These are phyloP conservation scores for Nannoperca australis DNA, from an alignment of 2,797 vertebrate species.

Conservation along the genomic window DNA sequence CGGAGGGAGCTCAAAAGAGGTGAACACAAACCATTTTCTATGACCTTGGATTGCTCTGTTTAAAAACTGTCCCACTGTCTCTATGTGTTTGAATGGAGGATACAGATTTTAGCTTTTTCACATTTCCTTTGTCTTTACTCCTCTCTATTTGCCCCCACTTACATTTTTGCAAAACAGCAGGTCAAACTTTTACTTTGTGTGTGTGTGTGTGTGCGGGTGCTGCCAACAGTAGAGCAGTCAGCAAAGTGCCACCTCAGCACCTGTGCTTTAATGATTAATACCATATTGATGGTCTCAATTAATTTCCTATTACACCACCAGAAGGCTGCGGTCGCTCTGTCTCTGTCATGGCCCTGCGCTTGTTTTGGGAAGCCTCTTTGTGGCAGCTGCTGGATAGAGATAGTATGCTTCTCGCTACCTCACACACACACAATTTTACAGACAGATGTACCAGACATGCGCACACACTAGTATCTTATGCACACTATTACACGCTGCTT, in stretches of 20 bases:
- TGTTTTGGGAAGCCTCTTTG: slow-evolving; percentile 82
- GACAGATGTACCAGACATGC: slow-evolving; percentile 67
- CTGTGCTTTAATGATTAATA: slow-evolving; percentile 91
- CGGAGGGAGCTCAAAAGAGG: slow-evolving; percentile 27
- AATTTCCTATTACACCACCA: slow-evolving; percentile 89
- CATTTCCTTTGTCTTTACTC: slow-evolving; percentile 35
- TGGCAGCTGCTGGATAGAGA: slow-evolving; percentile 86
- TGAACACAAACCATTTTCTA: slow-evolving; percentile 12
- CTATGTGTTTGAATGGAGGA: slow-evolving; percentile 22
- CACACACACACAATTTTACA: slow-evolving; percentile 47
- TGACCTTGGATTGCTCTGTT: slow-evolving; percentile 58
- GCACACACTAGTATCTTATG: slow-evolving; percentile 64
- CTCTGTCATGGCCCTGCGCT: slow-evolving; percentile 82
- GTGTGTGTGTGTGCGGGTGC: slow-evolving; percentile 52
- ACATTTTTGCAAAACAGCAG: slow-evolving; percentile 74
- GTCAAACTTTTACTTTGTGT: slow-evolving; percentile 81
- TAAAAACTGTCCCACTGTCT: slow-evolving; percentile 11
- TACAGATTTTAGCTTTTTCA: slow-evolving; percentile 26
- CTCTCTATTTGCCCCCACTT: slow-evolving; percentile 43
- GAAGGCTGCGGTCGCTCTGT: slow-evolving; percentile 84
- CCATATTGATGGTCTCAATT: slow-evolving; percentile 92
- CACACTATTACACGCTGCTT: slow-evolving; percentile 64
- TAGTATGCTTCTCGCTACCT: slow-evolving; percentile 72
- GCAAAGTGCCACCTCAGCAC: slow-evolving; percentile 89
- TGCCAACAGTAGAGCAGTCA: slow-evolving; percentile 80